Evolutionary conservation across 2,888 invertebrate species (phyloP).

Genomic region (Balanococcus diminutus): DNA sequence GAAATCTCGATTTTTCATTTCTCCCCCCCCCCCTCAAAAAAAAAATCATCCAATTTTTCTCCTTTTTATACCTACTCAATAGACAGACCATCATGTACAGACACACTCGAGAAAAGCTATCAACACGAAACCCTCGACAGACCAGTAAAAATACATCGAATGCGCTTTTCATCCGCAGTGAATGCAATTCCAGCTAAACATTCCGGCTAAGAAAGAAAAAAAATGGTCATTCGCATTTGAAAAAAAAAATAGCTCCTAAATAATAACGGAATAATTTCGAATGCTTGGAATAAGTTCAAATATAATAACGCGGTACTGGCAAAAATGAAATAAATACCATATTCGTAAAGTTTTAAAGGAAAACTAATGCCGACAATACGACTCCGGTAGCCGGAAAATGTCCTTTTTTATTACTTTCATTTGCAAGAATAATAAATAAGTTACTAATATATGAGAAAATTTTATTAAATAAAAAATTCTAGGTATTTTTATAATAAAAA

Average conservation of each 20-base stretch:
- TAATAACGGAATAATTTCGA: slow-evolving; percentile 22
- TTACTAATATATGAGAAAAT: slow-evolving; percentile 32
- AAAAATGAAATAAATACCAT: slow-evolving; percentile 42
- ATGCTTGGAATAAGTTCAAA: slow-evolving; percentile 39
- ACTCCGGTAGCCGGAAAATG: slow-evolving; percentile 37
- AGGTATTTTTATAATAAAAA: background rate
- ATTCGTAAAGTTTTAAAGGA: slow-evolving; percentile 29
- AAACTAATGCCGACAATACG: slow-evolving; percentile 39
- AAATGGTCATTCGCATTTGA: background rate
- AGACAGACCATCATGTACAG: too few species aligned
- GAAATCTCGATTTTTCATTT: too few species aligned
- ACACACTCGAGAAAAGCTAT: too few species aligned
- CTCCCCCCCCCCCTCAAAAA: too few species aligned
- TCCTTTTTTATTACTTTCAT: slow-evolving; percentile 24
- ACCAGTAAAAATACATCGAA: background rate
- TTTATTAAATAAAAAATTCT: slow-evolving; percentile 1
- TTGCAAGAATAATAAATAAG: slow-evolving; percentile 42
- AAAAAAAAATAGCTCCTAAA: background rate
- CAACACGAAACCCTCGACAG: background rate
- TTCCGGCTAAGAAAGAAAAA: background rate
- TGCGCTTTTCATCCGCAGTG: background rate
- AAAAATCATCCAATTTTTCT: too few species aligned
- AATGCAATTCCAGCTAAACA: background rate
- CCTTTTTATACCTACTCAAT: too few species aligned
- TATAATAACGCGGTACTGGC: slow-evolving; percentile 32